Conservation (phyloP, 1,140 invertebrate species). For the Calycopis cecrops region DNA sequence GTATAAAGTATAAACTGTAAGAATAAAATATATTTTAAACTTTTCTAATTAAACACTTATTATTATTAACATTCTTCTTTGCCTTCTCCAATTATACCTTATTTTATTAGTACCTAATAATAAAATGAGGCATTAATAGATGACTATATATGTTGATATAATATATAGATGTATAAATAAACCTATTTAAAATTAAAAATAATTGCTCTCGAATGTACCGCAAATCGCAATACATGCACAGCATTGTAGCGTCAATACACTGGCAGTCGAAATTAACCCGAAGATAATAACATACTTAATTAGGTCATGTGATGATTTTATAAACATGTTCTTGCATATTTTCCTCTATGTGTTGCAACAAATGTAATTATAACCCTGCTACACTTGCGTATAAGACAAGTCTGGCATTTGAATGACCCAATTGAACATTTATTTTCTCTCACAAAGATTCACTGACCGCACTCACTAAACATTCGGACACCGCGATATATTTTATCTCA, state of each 20-base stretch:
- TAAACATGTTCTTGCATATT: slow-evolving; percentile 13
- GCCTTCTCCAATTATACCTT: no score
- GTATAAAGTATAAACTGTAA: no score
- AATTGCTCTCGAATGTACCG: no score
- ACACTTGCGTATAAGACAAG: slow-evolving; percentile 29
- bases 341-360: slow-evolving; percentile 16
- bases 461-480: slow-evolving; percentile 53
- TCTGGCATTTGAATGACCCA: slow-evolving; percentile 70
- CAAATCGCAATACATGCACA: no score
- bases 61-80: no score
- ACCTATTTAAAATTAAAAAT: no score
- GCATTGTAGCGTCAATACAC: background rate
- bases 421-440: slow-evolving; percentile 73
- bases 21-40: no score
- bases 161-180: no score
- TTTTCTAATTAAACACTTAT: no score
- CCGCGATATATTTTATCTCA: slow-evolving; percentile 69
- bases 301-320: slow-evolving; percentile 9
- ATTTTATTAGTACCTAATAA: no score
- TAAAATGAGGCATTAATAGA: no score
- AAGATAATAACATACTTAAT: slow-evolving; percentile 15
- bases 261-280: slow-evolving; percentile 11
- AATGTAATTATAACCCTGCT: slow-evolving; percentile 13
- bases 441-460: slow-evolving; percentile 54
- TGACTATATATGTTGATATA: no score